Conservation (phyloP, 1,140 invertebrate species). For the Bombus impatiens region DNA sequence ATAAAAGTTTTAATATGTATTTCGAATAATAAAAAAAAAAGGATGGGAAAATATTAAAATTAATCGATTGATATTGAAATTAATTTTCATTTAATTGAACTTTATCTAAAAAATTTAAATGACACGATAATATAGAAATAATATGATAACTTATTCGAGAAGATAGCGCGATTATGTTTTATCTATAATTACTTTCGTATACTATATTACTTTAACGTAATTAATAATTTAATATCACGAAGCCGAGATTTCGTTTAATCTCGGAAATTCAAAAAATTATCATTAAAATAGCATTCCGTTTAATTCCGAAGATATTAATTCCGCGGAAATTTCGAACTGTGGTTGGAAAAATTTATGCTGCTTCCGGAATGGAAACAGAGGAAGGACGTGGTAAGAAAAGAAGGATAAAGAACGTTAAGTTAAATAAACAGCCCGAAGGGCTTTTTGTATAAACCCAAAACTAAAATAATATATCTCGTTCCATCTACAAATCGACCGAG, state of each 20-base stretch:
- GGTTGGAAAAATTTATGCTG: slow-evolving; percentile 21
- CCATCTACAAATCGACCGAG: slow-evolving; percentile 62
- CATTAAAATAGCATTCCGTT: background rate
- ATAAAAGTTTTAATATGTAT: too few species aligned
- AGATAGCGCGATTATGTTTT: too few species aligned
- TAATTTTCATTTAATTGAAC: too few species aligned
- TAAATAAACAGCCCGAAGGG: slow-evolving; percentile 74
- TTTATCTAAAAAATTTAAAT: too few species aligned
- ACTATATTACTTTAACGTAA: too few species aligned
- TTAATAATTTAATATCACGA: background rate
- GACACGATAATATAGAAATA: too few species aligned
- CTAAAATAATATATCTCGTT: slow-evolving; percentile 78
- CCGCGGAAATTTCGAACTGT: background rate
- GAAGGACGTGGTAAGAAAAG: slow-evolving; percentile 67
- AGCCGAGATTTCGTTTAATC: too few species aligned
- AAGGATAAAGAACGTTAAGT: slow-evolving; percentile 70
- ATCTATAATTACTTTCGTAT: too few species aligned
- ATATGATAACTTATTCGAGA: too few species aligned
- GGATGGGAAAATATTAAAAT: background rate
- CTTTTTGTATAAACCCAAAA: slow-evolving; percentile 73
- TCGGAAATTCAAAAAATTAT: background rate
- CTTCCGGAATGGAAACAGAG: slow-evolving; percentile 66
- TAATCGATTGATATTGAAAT: too few species aligned
- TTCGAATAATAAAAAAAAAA: background rate
- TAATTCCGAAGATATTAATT: slow-evolving; percentile 16